Base-by-base conservation (phyloP, 1,140 invertebrate genomes). In the Semibalanus balanoides region DNA sequence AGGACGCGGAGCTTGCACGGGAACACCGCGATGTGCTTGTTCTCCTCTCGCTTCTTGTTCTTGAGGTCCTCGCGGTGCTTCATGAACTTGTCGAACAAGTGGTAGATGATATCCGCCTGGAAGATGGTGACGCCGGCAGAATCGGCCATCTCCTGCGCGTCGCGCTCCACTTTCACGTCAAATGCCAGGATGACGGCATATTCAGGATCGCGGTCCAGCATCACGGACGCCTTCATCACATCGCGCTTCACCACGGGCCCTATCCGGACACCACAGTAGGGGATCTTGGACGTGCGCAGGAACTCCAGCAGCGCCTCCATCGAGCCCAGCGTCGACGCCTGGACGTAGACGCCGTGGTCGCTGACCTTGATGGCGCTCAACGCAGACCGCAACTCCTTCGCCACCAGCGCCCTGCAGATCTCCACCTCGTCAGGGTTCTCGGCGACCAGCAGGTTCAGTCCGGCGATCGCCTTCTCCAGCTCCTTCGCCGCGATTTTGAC, bases 41-140 rank as follows among this genome's bases (percentile, higher is more conserved):
- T 92, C 83, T 99, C 94, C 79, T 98, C 94, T 25, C 96, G 89
- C 82, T 96, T 97, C 83, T 91, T 91, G 81, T 91, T 89, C 82
- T 93, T 95, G n/a, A 98, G 85, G 80, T 99, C 95, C 75, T 98
- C 95, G 75, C 94, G 87, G 84, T 96, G 98, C 28, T 92, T 91
- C 78, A 91, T 96, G 86, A 99, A 99, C 83, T 93, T 93, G 85
- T 99, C 97, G 85, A 99, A 98, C 77, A 99, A 86, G 87, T 99
- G 98, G 86, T 99, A 99, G 82, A 99, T 99, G 83, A 99, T 99
- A 84, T 99, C 97, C 3, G 98, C 98, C 77, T 96, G 92, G 88
- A 99, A 99, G 81, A 99, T 97, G 85, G 92, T 95, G 71, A 99
- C 87, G 14, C 77, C 77, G 71, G 78, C 77, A 74, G 90, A 89